A percentile compares a stretch with the other conserved stretches of the same genome.
Conservation (phyloP, 2,113 vertebrate genomes). For the Chaenocephalus aceratus region DNA sequence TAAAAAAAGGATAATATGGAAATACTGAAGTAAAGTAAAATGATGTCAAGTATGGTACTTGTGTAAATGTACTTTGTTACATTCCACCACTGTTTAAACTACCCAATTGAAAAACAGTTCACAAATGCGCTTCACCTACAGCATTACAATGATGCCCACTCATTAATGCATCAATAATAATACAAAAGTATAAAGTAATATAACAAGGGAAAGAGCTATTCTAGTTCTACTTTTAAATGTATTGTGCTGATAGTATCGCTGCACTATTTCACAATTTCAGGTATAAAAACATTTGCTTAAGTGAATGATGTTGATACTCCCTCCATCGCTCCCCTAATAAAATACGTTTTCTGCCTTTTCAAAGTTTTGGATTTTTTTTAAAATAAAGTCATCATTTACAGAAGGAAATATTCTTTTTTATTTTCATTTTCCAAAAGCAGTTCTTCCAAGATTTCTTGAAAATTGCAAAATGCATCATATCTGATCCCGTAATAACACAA, state of each 20-base stretch:
- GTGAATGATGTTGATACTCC: neutral
- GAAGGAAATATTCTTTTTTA: constrained; percentile 10
- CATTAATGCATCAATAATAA: neutral
- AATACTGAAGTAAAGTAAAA: too few relatives aligned
- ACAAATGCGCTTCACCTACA: neutral
- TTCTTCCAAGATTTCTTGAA: neutral
- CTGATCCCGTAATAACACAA: neutral
- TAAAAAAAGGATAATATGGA: too few relatives aligned
- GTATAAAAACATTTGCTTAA: neutral
- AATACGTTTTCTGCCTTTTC: neutral
- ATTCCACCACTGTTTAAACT: neutral
- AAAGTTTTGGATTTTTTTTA: neutral
- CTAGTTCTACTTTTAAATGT: neutral
- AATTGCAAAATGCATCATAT: neutral
- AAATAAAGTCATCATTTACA: neutral
- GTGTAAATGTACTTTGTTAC: too few relatives aligned
- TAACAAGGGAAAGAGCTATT: neutral
- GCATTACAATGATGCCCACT: neutral
- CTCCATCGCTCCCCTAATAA: neutral
- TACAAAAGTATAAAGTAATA: neutral
- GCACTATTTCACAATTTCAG: neutral
- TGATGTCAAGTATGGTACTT: too few relatives aligned
- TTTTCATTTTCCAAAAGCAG: constrained; percentile 8
- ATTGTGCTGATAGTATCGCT: neutral
- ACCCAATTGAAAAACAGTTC: neutral